Percentiles rank a stretch among this genome's conserved stretches.
Evolutionary conservation across 2,113 vertebrate species (phyloP).

Genomic region (Aptenodytes forsteri): DNA sequence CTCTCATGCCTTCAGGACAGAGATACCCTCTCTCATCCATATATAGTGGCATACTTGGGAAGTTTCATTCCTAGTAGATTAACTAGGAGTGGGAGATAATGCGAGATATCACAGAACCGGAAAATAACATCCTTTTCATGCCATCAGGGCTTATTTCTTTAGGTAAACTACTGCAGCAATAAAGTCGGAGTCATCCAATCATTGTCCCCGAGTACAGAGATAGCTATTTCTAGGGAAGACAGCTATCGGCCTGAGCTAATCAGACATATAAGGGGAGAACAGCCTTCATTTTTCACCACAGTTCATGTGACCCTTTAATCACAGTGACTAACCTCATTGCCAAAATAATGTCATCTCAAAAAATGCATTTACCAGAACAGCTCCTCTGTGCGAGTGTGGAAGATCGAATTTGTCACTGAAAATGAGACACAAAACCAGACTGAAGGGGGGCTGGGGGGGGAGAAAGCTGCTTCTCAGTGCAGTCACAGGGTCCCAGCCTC

Average conservation of each 20-base stretch:
- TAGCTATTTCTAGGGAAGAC: background rate
- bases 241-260: background rate
- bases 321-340: background rate
- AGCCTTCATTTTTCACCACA: background rate
- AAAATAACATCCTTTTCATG: conserved; percentile 33
- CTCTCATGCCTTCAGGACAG: background rate
- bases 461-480: background rate
- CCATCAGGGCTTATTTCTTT: background rate
- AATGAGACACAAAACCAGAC: background rate
- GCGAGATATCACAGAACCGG: conserved; percentile 23
- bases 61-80: conserved; percentile 54
- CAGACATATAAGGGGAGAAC: background rate
- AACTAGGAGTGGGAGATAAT: conserved; percentile 25
- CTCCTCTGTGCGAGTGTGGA: background rate
- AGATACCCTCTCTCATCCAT: conserved; percentile 21
- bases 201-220: background rate
- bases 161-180: conserved; percentile 17
- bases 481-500: background rate
- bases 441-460: background rate
- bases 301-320: background rate
- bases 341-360: background rate
- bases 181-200: background rate
- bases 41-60: conserved; percentile 49
- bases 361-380: background rate
- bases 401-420: background rate